These are phyloP conservation scores for Cyprinodon brontotheroides DNA, from an alignment of 2,113 vertebrate genomes.

Conservation along the genomic window DNA sequence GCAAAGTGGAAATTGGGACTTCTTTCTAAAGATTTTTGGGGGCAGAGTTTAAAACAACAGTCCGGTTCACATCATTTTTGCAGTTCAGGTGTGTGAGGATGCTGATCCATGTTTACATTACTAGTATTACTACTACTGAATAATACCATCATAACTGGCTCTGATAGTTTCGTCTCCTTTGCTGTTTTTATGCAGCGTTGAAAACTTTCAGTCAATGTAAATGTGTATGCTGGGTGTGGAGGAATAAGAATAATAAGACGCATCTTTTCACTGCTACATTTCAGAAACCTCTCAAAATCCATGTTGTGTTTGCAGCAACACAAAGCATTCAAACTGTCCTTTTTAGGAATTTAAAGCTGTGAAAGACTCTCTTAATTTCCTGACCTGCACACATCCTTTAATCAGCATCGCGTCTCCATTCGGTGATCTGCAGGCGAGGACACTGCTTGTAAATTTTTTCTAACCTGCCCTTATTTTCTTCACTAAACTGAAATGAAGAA, in stretches of 20 bases:
- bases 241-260: not conserved
- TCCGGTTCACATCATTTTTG: not conserved
- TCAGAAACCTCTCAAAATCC: constrained; percentile 43
- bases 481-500: not conserved
- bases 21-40: not conserved
- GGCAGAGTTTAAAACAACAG: not conserved
- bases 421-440: constrained; percentile 14
- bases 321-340: not conserved
- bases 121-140: not conserved
- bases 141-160: not conserved
- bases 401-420: constrained; percentile 9
- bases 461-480: not conserved
- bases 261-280: not conserved
- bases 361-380: constrained; percentile 6
- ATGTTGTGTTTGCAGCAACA: constrained; percentile 27
- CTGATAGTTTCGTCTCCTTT: not conserved
- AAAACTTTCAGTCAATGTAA: too few species aligned
- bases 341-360: constrained; percentile 38
- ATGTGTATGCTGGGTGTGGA: not conserved
- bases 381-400: constrained; percentile 32
- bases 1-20: not conserved
- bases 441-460: constrained; percentile 27
- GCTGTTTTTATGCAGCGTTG: too few species aligned
- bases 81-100: not conserved
- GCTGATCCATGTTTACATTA: not conserved